Percentiles rank a stretch among this genome's conserved stretches.
Evolutionary conservation across 2,888 invertebrate genomes (phyloP).

Genomic region (Drosophila rellima): DNA sequence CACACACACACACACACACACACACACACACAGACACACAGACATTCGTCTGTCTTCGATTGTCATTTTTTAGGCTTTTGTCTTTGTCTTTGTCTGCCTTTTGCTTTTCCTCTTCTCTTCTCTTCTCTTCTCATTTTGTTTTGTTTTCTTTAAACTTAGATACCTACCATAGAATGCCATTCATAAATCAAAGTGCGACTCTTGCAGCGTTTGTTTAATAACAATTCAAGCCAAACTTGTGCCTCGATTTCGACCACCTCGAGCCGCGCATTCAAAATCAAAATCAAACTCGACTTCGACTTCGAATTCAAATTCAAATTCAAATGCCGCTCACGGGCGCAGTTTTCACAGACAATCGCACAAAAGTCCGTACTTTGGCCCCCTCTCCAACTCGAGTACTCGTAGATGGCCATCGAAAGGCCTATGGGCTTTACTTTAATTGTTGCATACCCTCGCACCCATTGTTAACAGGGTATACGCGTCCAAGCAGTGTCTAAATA

Average conservation of each 20-base stretch:
- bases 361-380: slow-evolving; percentile 40
- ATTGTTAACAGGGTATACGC: background rate
- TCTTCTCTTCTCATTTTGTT: slow-evolving; percentile 2
- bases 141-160: too few species aligned
- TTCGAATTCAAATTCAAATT: too few species aligned
- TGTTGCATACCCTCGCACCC: background rate
- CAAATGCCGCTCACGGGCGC: slow-evolving; percentile 64
- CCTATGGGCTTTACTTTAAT: slow-evolving; percentile 19
- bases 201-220: slow-evolving; percentile 43
- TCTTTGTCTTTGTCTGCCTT: slow-evolving; percentile 7
- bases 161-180: slow-evolving; percentile 26
- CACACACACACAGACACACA: background rate
- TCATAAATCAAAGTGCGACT: slow-evolving; percentile 60
- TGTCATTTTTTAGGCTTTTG: background rate
- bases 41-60: slow-evolving; percentile 14
- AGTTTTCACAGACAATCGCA: slow-evolving; percentile 42
- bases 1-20: too few species aligned
- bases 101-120: slow-evolving; percentile 16
- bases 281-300: too few species aligned
- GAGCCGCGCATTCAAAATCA: slow-evolving; percentile 41
- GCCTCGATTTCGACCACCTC: slow-evolving; percentile 21
- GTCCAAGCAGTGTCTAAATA: too few species aligned
- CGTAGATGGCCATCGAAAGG: slow-evolving; percentile 32
- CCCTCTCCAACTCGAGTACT: slow-evolving; percentile 6
- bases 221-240: slow-evolving; percentile 49